Evolutionary conservation across 2,888 invertebrate species (phyloP).

Genomic region (Ischnus inquisitorius): DNA sequence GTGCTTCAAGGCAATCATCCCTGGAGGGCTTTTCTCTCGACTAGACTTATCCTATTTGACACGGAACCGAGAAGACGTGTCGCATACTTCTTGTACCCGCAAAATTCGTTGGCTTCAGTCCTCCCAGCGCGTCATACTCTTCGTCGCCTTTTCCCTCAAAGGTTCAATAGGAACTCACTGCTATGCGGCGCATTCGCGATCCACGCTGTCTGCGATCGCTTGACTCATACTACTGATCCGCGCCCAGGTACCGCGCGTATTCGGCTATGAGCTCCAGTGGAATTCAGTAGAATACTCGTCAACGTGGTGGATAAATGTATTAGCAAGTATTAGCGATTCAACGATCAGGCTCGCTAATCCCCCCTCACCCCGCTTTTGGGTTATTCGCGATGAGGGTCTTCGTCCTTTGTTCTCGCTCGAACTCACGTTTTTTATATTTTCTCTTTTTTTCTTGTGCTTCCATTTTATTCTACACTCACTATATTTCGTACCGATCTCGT

Average conservation of each 20-base stretch:
- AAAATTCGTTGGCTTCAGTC: neutral
- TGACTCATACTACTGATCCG: slow-evolving; percentile 55
- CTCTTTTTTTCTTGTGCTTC: neutral
- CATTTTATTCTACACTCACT: slow-evolving; percentile 12
- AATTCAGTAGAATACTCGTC: slow-evolving; percentile 22
- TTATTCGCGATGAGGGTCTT: slow-evolving; percentile 22
- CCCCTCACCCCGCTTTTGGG: neutral
- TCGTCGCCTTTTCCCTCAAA: slow-evolving; percentile 38
- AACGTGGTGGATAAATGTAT: slow-evolving; percentile 26
- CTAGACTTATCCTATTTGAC: neutral
- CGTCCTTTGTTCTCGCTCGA: neutral
- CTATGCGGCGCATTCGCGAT: slow-evolving; percentile 8
- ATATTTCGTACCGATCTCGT: slow-evolving; percentile 29
- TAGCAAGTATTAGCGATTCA: slow-evolving; percentile 29
- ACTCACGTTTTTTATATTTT: neutral
- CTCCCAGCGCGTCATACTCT: slow-evolving; percentile 27
- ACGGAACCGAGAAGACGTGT: neutral
- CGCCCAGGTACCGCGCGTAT: neutral
- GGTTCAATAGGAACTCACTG: neutral
- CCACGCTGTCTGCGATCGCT: slow-evolving; percentile 49
- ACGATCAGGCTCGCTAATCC: slow-evolving; percentile 6
- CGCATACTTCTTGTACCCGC: neutral
- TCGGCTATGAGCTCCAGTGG: slow-evolving; percentile 16
- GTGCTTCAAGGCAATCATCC: too few relatives aligned
- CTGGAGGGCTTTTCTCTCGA: too few relatives aligned